Evolutionary conservation across 2,888 invertebrate species (phyloP).

Genomic region (Meta bourneti): DNA sequence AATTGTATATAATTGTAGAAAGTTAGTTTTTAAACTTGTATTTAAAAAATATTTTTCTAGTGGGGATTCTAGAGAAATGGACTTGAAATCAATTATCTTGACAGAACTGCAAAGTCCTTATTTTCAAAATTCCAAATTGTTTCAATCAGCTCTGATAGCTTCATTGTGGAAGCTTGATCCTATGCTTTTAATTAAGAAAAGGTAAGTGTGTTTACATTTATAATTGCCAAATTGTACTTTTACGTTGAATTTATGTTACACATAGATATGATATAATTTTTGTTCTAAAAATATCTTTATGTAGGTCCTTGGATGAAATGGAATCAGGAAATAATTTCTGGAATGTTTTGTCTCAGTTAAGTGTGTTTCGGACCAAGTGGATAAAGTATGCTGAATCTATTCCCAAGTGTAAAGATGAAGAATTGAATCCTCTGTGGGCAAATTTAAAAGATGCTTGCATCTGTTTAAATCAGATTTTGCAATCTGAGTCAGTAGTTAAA

Average conservation of each 20-base stretch:
- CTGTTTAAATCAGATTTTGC: slow-evolving; percentile 35
- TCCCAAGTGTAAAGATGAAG: slow-evolving; percentile 35
- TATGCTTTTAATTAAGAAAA: slow-evolving; percentile 39
- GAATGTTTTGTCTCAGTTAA: slow-evolving; percentile 21
- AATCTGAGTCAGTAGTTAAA: slow-evolving; percentile 6
- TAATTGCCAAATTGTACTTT: not conserved
- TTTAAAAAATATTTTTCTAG: not conserved
- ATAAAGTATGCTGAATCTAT: slow-evolving; percentile 58
- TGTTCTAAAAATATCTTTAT: not conserved
- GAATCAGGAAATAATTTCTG: slow-evolving; percentile 5
- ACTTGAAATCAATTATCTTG: slow-evolving; percentile 44
- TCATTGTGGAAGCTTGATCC: slow-evolving; percentile 52
- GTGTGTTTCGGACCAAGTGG: slow-evolving; percentile 38
- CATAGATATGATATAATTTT: not conserved
- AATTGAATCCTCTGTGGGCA: slow-evolving; percentile 39
- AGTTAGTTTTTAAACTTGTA: not conserved
- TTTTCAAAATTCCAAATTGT: slow-evolving; percentile 43
- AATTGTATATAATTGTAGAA: too few species aligned
- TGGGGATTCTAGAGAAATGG: not conserved
- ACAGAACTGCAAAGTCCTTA: slow-evolving; percentile 16
- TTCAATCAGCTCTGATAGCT: slow-evolving; percentile 45
- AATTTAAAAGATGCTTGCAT: slow-evolving; percentile 27
- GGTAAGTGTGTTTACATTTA: slow-evolving; percentile 18
- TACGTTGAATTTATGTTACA: not conserved
- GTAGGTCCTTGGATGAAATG: slow-evolving; percentile 34